These are phyloP conservation scores for Pipistrellus pygmaeus DNA, from an alignment of 2,797 vertebrate genomes.

Conservation along the genomic window DNA sequence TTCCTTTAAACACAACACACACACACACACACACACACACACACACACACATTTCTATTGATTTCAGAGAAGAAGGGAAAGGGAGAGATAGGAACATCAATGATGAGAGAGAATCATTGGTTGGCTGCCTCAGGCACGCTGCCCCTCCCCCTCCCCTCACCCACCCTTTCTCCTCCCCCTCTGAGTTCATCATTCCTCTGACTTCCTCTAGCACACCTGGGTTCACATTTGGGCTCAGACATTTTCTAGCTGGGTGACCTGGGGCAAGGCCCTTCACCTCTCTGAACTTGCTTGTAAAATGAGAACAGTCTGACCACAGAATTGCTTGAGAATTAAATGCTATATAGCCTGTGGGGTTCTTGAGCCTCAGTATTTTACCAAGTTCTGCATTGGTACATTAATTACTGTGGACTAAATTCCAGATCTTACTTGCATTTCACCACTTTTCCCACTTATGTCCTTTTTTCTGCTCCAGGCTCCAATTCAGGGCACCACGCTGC, in stretches of 20 bases:
- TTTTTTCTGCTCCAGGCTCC: not conserved
- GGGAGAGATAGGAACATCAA: too few relatives aligned
- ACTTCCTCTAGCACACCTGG: not conserved
- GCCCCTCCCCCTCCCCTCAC: fast-evolving
- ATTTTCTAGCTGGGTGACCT: not conserved
- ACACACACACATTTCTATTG: too few relatives aligned
- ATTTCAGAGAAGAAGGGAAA: too few relatives aligned
- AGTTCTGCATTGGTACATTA: not conserved
- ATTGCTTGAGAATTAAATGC: not conserved
- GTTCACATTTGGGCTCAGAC: not conserved
- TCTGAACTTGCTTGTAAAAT: not conserved
- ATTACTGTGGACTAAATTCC: not conserved
- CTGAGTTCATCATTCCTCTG: not conserved
- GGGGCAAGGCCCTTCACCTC: not conserved
- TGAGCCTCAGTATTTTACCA: not conserved
- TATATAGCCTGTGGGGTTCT: not conserved
- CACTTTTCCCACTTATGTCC: not conserved
- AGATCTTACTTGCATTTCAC: not conserved
- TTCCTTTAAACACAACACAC: not conserved
- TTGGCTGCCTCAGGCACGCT: too few relatives aligned
- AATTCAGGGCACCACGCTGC: not conserved
- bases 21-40: too few relatives aligned
- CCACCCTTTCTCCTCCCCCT: too few relatives aligned
- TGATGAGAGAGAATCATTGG: too few relatives aligned
- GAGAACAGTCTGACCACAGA: not conserved